Conservation (phyloP, 2,113 vertebrate species). For the Lycocorax pyrrhopterus region DNA sequence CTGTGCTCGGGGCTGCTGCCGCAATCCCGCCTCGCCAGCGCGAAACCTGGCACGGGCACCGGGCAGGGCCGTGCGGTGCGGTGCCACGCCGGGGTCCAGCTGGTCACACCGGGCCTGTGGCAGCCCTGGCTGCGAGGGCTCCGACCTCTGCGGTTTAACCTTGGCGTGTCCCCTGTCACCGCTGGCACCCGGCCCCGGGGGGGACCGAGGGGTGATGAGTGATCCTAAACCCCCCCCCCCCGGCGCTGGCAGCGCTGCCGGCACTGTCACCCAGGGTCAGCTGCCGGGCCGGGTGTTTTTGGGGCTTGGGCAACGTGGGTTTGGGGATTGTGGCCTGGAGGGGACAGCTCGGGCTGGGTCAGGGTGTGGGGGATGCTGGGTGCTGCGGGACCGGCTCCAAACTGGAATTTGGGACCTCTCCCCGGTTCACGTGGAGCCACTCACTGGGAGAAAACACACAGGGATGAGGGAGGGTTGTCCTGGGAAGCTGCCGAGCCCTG, state of each 20-base stretch:
- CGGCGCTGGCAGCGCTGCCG: neutral
- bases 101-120: rapidly evolving
- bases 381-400: rapidly evolving
- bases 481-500: neutral
- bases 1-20: constrained; percentile 21
- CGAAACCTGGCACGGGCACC: neutral
- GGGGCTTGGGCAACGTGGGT: neutral
- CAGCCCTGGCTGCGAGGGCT: rapidly evolving
- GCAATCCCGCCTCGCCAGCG: neutral
- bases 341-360: neutral
- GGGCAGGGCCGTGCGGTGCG: neutral
- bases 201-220: neutral
- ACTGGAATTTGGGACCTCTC: rapidly evolving
- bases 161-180: neutral
- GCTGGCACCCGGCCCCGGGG: neutral
- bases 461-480: rapidly evolving
- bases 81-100: neutral
- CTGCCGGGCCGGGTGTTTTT: rapidly evolving
- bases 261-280: rapidly evolving
- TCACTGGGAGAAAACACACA: rapidly evolving
- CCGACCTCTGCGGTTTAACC: neutral
- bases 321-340: rapidly evolving
- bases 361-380: neutral
- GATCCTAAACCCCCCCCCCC: neutral
- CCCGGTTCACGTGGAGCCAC: rapidly evolving